These are phyloP conservation scores for Crotalus tigris DNA, from an alignment of 2,113 vertebrate genomes.

Conservation along the genomic window DNA sequence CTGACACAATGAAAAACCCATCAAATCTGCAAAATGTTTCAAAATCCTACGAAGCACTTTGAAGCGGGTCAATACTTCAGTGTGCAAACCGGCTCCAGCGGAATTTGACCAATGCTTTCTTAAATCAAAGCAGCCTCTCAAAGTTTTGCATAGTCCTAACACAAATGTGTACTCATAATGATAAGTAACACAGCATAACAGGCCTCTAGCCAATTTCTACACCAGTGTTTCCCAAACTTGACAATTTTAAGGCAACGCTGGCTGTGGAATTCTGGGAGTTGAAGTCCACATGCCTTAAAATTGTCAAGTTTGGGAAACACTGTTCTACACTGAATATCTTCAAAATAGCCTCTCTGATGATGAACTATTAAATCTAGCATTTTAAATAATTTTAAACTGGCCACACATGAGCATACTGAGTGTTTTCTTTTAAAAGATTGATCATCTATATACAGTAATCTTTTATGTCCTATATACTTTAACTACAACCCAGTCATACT, in stretches of 20 bases:
- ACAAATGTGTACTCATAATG: background rate
- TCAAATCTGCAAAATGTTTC: background rate
- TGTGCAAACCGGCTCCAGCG: background rate
- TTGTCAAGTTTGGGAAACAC: too few species aligned
- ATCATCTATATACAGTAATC: background rate
- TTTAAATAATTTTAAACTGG: background rate
- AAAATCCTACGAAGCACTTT: background rate
- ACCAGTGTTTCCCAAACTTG: too few species aligned
- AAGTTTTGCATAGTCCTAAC: background rate
- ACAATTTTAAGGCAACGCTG: too few species aligned
- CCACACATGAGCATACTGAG: background rate
- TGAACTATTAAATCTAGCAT: background rate
- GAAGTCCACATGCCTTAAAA: too few species aligned
- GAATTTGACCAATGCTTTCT: background rate
- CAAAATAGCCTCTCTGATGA: background rate
- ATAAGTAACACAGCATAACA: background rate
- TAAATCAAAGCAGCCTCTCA: background rate
- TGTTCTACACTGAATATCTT: background rate
- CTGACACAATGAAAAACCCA: background rate
- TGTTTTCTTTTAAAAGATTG: background rate
- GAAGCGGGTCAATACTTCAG: background rate
- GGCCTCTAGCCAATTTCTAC: background rate
- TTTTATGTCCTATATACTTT: background rate
- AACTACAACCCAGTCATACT: background rate
- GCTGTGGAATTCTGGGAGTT: too few species aligned